Base-by-base conservation (phyloP, 2,888 invertebrate species). In the Drosophila anomalata region DNA sequence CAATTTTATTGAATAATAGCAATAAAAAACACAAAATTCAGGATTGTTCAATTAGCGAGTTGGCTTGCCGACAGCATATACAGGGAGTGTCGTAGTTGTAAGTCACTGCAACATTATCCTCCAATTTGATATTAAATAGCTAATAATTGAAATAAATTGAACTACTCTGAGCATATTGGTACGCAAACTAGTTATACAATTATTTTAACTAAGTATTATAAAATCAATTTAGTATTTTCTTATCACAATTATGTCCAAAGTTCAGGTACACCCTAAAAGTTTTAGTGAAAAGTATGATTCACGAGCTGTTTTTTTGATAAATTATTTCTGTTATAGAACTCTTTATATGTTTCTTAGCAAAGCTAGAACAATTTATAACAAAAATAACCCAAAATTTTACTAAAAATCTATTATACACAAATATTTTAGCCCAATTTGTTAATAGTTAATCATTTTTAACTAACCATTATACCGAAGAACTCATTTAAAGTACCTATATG, bases 11-110 rank as follows among this genome's bases (percentile, higher is more conserved):
- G 11, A 46, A 36, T 31, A 17, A 39, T 47, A 53, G 29, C 63
- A 65, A 65, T 65, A 65, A 65, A 65, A 31, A 24, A 2, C 11
- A 63, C 52, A 11, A 62, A 22, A n/a, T 46, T 31, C 53, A 24
- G 31, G 17, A 31, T 24, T 39, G 24, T 46, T 46, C 46, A 63
- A 53, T 63, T 62, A 29, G 63, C 46, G 12, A 44, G 44, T 3
- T 24, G 22, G 5, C 6, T 44, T 44, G 44, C 4, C 44, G 2
- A 12, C 12, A 22, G 44, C 44, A 22, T 44, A 2, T 14, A 53
- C 53, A 63, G 63, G 63, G 47, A 36, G 39, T 12, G 46, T 39
- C 65, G 20, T 53, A 63, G 31, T 6, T 20, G 17, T 63, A 63
- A 39, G 63, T 7, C 24, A 8, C 7, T 9, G 17, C n/a, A n/a